These are phyloP conservation scores for Unio delphinus DNA, from an alignment of 2,888 invertebrate species.

Conservation along the genomic window DNA sequence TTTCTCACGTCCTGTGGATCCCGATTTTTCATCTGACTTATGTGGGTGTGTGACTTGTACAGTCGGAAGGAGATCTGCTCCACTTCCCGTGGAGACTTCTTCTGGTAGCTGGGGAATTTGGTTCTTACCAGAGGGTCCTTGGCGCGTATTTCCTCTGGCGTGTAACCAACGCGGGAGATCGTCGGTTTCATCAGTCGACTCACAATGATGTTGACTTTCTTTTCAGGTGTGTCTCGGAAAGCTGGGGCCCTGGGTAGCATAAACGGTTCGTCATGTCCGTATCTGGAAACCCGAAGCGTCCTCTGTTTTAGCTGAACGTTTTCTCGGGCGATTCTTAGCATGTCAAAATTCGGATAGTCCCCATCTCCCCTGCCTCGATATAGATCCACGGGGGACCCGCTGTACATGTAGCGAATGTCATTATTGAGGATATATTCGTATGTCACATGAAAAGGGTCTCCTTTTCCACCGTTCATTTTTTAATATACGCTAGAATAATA, in stretches of 20 bases:
- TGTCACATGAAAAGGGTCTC: constrained; percentile 45
- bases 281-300: constrained; percentile 32
- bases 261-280: constrained; percentile 26
- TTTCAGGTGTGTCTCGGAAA: constrained; percentile 33
- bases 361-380: constrained; percentile 35
- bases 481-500: too few species aligned
- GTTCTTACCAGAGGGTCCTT: constrained; percentile 39
- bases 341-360: constrained; percentile 51
- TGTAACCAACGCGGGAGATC: constrained; percentile 20
- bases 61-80: constrained; percentile 34
- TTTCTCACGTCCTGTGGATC: constrained; percentile 30
- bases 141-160: constrained; percentile 13
- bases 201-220: constrained; percentile 32
- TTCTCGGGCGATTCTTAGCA: constrained; percentile 42
- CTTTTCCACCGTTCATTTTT: constrained; percentile 24
- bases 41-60: constrained; percentile 36
- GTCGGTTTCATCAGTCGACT: constrained; percentile 31
- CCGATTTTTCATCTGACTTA: constrained; percentile 37
- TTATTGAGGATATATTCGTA: constrained; percentile 45
- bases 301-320: constrained; percentile 36
- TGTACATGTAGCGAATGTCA: constrained; percentile 48
- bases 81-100: constrained; percentile 37
- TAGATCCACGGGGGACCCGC: constrained; percentile 35
- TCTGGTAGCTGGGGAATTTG: constrained; percentile 40
- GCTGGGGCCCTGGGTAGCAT: constrained; percentile 44